Evolutionary conservation across 2,888 invertebrate species (phyloP).

Genomic region (Oscheius sp.): DNA sequence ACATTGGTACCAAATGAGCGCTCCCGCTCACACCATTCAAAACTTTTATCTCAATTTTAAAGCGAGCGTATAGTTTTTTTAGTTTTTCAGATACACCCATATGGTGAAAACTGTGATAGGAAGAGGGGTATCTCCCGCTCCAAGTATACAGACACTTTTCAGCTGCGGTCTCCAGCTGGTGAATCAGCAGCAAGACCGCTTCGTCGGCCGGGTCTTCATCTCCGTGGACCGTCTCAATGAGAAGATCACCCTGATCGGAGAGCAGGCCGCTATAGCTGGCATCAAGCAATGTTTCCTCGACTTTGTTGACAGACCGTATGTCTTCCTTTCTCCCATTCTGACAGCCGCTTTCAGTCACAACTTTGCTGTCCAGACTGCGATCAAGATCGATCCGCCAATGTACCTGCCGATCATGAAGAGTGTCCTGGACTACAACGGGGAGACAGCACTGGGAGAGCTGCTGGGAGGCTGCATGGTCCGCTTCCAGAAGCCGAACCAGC

Average conservation of each 20-base stretch:
- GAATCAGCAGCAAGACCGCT: background rate
- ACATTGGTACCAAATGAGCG: no score
- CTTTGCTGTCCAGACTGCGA: background rate
- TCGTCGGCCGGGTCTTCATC: background rate
- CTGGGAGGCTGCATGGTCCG: conserved; percentile 8
- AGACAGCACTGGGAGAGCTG: background rate
- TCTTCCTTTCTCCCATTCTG: background rate
- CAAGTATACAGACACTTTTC: background rate
- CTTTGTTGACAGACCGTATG: conserved; percentile 16
- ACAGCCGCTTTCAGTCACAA: conserved; percentile 5
- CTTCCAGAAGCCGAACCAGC: background rate
- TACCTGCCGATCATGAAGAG: conserved; percentile 10
- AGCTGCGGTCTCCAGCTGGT: conserved; percentile 24
- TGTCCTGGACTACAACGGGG: conserved; percentile 10
- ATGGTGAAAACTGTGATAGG: no score
- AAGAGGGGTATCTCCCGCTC: no score
- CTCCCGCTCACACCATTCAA: no score
- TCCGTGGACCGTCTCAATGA: conserved; percentile 19
- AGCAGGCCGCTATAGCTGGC: background rate
- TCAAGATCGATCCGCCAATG: conserved; percentile 18
- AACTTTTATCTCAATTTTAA: no score
- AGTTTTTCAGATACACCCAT: no score
- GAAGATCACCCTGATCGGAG: conserved; percentile 13
- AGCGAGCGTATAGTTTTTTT: no score
- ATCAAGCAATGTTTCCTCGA: background rate